Conservation (phyloP, 2,797 vertebrate species). For the Silurus aristotelis region DNA sequence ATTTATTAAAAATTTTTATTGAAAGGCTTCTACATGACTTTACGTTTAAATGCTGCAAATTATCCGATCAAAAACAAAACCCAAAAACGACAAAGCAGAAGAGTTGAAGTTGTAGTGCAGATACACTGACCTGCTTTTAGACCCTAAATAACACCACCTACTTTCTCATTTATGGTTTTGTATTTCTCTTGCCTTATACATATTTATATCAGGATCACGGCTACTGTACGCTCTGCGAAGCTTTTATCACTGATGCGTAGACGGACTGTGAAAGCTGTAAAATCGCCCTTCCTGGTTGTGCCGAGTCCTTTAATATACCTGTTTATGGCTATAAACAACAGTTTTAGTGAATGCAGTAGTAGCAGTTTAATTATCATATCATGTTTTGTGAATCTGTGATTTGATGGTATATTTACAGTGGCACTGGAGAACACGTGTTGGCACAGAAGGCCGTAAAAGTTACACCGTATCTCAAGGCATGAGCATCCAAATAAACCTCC, state of each 20-base stretch:
- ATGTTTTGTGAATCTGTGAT: slow-evolving; percentile 17
- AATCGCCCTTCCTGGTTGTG: neutral
- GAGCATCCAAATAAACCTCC: neutral
- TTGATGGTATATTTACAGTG: slow-evolving; percentile 14
- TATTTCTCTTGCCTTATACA: neutral
- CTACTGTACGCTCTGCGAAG: neutral
- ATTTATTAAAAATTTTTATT: neutral
- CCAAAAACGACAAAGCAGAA: neutral
- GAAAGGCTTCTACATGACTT: neutral
- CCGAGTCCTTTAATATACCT: slow-evolving; percentile 3
- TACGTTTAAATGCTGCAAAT: neutral
- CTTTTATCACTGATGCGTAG: neutral
- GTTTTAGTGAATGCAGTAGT: slow-evolving; percentile 22
- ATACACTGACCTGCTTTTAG: neutral
- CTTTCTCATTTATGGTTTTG: neutral
- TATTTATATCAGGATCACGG: neutral
- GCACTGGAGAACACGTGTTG: neutral
- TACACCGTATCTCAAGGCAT: neutral
- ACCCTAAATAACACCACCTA: neutral
- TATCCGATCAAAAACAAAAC: neutral
- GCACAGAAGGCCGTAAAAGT: neutral
- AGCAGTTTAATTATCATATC: slow-evolving; percentile 16
- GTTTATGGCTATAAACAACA: neutral
- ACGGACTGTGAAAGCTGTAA: neutral
- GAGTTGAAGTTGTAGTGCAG: neutral